These are phyloP conservation scores for Patella caerulea DNA, from an alignment of 2,888 invertebrate genomes.

Conservation along the genomic window DNA sequence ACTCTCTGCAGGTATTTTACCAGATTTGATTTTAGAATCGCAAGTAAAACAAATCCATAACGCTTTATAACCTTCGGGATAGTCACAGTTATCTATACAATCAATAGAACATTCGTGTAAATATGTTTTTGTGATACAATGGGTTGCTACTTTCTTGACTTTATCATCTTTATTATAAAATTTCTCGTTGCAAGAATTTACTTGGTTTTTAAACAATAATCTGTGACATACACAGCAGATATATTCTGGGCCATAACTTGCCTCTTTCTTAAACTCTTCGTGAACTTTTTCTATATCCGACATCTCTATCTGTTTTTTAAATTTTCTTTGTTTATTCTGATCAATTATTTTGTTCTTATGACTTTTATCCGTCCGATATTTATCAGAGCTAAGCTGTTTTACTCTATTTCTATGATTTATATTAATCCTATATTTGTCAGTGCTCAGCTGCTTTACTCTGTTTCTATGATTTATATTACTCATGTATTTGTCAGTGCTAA, in stretches of 20 bases:
- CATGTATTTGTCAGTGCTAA: neutral
- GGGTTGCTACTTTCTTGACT: neutral
- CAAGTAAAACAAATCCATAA: neutral
- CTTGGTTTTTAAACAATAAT: neutral
- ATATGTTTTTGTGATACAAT: neutral
- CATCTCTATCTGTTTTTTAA: neutral
- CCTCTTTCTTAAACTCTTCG: neutral
- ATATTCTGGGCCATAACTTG: neutral
- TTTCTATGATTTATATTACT: neutral
- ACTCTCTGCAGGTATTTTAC: slow-evolving; percentile 11
- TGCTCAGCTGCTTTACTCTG: accelerated
- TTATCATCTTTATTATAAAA: neutral
- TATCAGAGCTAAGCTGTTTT: neutral
- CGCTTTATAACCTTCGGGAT: neutral
- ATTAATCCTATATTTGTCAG: neutral
- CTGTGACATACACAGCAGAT: neutral
- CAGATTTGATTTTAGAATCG: neutral
- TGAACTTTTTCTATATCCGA: neutral
- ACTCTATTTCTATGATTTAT: neutral
- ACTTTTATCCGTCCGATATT: neutral
- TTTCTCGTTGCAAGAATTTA: neutral
- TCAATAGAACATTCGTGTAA: neutral
- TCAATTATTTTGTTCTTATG: neutral
- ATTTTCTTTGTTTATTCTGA: slow-evolving; percentile 4
- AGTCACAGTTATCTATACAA: neutral